Evolutionary conservation across 2,797 vertebrate genomes (phyloP), one percentile per base, ranked within the genome.

Genomic region (Pitangus sulphuratus): DNA sequence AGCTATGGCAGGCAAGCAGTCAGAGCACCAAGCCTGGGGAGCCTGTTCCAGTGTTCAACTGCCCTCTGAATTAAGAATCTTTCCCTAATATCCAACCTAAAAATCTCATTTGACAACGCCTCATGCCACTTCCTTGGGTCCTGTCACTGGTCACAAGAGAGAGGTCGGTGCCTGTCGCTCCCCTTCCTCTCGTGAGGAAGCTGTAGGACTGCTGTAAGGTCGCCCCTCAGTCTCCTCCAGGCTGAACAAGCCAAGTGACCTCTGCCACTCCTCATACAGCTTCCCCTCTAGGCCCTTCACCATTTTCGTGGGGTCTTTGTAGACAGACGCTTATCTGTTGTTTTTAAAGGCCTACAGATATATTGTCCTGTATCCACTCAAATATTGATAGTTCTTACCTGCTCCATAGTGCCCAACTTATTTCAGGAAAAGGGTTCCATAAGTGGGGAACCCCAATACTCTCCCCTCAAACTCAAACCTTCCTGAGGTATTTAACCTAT

Each of bases 351-450:
- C 5, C 35, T 48, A 8, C 18, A 37, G 44, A 74, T 14, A 15
- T 3, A 9, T 3, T 14, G 26, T 24, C 39, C 57, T 50, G 8
- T 14, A 35, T 22, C 51, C 1, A 1, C 45, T 14, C 37, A 35
- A 15, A 12, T 3, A 76, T 2, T 21, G 5, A 2, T 0, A 60
- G n/a, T 31, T 17, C 24, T 45, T 60, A 53, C 16, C 16, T 39
- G 58, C 60, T 80, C 56, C 42, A 5, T 0, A 60, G 18, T 1
- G n/a, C 12, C n/a, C 25, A 50, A 18, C 12, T 50, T 17, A 62
- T 15, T 58, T 25, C 2, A 15, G 44, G 77, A 69, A 75, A 74
- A 0, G 2, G 12, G 24, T 31, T 87, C 40, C 20, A 4, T 12
- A 21, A 64, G 8, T 10, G 37, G 19, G 5, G 12, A 7, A 54